Evolutionary conservation across 2,797 vertebrate species (phyloP).

Genomic region (Xyrichtys novacula): DNA sequence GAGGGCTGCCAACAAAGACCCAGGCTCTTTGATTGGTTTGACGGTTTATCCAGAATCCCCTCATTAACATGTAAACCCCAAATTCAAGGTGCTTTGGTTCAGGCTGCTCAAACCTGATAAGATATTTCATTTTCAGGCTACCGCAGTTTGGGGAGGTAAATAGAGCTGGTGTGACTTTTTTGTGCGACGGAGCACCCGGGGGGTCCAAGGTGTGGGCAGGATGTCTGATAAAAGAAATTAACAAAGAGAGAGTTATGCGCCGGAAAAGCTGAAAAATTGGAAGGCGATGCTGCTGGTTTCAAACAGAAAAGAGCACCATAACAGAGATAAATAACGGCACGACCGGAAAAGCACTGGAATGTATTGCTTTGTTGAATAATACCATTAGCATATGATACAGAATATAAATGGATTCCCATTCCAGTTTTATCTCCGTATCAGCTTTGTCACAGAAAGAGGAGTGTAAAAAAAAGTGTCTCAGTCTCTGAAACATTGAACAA

Average conservation of each 20-base stretch:
- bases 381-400: slow-evolving; percentile 23
- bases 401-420: slow-evolving; percentile 32
- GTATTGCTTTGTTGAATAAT: slow-evolving; percentile 17
- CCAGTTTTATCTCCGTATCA: slow-evolving; percentile 20
- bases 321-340: slow-evolving; percentile 16
- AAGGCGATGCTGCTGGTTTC: background rate
- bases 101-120: slow-evolving; percentile 69
- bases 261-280: background rate
- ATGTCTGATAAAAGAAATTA: slow-evolving; percentile 17
- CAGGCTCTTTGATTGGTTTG: slow-evolving; percentile 36
- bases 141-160: slow-evolving; percentile 48
- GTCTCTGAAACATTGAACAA: slow-evolving; percentile 32
- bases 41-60: slow-evolving; percentile 45
- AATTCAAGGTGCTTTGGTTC: slow-evolving; percentile 46
- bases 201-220: slow-evolving; percentile 10
- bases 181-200: slow-evolving; percentile 1
- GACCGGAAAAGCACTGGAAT: slow-evolving; percentile 3
- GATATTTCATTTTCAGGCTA: slow-evolving; percentile 63
- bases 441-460: slow-evolving; percentile 12
- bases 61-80: slow-evolving; percentile 66
- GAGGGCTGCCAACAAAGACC: slow-evolving; percentile 34
- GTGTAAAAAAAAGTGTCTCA: slow-evolving; percentile 26
- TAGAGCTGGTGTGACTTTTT: slow-evolving; percentile 23
- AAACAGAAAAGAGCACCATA: slow-evolving; percentile 2
- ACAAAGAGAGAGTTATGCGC: background rate